Base-by-base conservation (phyloP, 2,888 invertebrate genomes). In the Merodon equestris region DNA sequence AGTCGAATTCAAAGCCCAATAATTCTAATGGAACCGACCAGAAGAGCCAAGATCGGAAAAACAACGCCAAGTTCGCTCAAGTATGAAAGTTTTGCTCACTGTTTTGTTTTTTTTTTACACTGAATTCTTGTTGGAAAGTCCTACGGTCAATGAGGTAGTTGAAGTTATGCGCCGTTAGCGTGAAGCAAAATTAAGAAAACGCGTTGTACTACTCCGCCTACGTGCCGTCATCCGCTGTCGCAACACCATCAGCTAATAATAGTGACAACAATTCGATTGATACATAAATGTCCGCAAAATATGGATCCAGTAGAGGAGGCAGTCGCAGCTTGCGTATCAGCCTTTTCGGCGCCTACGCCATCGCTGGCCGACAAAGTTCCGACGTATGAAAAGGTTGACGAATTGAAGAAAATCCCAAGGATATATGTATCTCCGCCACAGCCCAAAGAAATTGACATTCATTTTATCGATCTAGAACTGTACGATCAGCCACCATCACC, bases 401-500 rank as follows among this genome's bases (percentile, higher is more conserved):
- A n/a, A n/a, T n/a, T n/a, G n/a, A n/a, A n/a, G n/a, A n/a, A n/a
- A n/a, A n/a, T n/a, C n/a, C n/a, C n/a, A n/a, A n/a, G n/a, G n/a
- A n/a, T n/a, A n/a, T n/a, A n/a, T n/a, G 42, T 15, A 5, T 9
- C 17, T n/a, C 1, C 14, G 2, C 19, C 53, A 50, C n/a, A n/a
- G n/a, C 54, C 13, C 27, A 9, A 54, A 3, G 68, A 64, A 40
- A 1, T 60, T 10, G 36, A 50, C 17, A 44, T 19, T n/a, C 47
- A 68, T 40, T 44, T 60, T 10, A 9, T 58, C 1, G 60, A 81
- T 13, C 86, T 86, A 81, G 89, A 90, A 82, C 83, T 84, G 58
- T 84, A 86, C 67, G 85, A 86, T 1, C 84, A 87, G 47, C 86
- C 86, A 27, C 83, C 85, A 42, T 87, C 86, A 40, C 87, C 85